Evolutionary conservation across 2,888 invertebrate genomes (phyloP), one percentile per base, ranked within the genome.

Genomic region (Polymixis flavicincta): DNA sequence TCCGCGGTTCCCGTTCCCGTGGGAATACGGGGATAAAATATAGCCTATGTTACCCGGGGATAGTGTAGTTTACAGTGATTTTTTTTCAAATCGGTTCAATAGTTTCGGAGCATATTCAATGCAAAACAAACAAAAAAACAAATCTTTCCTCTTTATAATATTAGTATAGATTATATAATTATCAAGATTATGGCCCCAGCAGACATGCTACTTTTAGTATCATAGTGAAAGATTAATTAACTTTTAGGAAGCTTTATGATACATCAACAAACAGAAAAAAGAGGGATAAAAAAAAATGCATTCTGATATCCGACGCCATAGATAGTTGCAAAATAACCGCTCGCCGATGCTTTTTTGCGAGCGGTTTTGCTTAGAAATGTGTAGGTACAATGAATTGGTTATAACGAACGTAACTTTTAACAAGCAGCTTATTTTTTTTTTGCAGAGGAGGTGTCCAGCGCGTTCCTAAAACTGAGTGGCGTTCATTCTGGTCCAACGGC

Each of bases 391-490:
- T 14, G 14, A 8, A 61, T 37, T 32, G 22, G 28, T 32, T 57
- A 19, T 32, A 37, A 2, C n/a, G n/a, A 17, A n/a, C 9, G 2
- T 9, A 37, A 17, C 5, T 48, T 25, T 25, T 48, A 65, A 28
- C 8, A 32, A 65, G 28, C 22, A 50, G 4, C 9, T 1, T 48
- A 32, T 14, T 22, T 7, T 4, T 17, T 67, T 70, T 22, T n/a
- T 71, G 22, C 71, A 71, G 71, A 22, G 22, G 37, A 70, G 1
- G 11, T 65, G 19, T 5, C 17, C 37, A 11, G 25, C 17, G 0
- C 19, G 71, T 52, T 42, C 50, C 71, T 22, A 71, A 11, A 37
- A 71, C 71, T 37, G 22, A 1, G 7, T 2, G 25, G 50, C 70
- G 71, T 22, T 0, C 0, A 0, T 0, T 1, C 22, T 50, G 22